A percentile compares a stretch with the other conserved stretches of the same genome.
Conservation (phyloP, 1,140 invertebrate genomes). For the Mizuhopecten yessoensis region DNA sequence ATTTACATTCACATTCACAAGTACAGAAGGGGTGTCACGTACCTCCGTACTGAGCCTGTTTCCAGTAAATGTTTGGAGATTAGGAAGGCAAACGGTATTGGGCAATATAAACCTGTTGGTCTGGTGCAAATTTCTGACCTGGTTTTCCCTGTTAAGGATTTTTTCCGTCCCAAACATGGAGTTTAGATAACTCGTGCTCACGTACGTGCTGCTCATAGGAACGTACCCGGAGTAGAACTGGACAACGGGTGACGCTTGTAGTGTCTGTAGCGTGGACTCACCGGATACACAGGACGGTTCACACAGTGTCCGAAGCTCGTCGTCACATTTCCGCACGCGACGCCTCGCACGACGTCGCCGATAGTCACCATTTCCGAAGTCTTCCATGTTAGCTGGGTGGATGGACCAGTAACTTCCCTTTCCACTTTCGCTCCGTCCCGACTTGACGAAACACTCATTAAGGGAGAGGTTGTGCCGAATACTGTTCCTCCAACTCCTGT, state of each 20-base stretch:
- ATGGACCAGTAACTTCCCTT: constrained; percentile 98
- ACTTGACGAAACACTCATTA: constrained; percentile 86
- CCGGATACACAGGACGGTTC: not conserved
- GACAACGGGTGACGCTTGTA: not conserved
- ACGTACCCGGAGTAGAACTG: not conserved
- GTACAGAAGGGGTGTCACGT: not conserved
- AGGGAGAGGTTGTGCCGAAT: constrained; percentile 83
- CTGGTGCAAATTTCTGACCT: not conserved
- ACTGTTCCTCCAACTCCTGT: constrained; percentile 86
- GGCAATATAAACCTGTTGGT: not conserved
- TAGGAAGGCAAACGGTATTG: not conserved
- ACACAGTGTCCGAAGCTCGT: constrained; percentile 58
- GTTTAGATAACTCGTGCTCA: not conserved
- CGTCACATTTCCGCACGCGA: constrained; percentile 90
- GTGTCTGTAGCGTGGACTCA: not conserved
- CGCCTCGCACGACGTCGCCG: constrained; percentile 95
- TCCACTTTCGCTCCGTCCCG: constrained; percentile 92
- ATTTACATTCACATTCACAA: not conserved
- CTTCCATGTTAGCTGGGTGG: constrained; percentile 96
- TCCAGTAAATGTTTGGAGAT: constrained; percentile 1
- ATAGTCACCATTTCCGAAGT: constrained; percentile 97
- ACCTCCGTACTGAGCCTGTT: not conserved
- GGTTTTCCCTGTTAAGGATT: not conserved
- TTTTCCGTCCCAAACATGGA: not conserved
- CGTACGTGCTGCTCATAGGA: not conserved